phyloP scores from a whole-genome alignment of 2,113 vertebrate species.

The Periophthalmodon schlosseri region DNA sequence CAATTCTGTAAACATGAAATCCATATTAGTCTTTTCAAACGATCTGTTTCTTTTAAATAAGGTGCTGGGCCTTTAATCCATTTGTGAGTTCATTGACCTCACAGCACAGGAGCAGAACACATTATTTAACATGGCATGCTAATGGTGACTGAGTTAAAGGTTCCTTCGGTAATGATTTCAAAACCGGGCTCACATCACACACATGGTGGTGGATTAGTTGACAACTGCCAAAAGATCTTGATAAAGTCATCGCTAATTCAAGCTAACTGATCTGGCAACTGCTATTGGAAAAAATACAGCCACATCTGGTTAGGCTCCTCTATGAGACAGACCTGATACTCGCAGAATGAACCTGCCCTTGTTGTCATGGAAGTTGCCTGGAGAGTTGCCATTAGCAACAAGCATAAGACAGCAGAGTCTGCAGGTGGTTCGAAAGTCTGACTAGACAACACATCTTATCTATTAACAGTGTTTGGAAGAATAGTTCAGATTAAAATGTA shows the following conservation, averaged over 20 bases:
- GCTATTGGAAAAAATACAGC: neutral
- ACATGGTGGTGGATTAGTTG: too few relatives aligned
- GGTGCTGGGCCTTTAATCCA: neutral
- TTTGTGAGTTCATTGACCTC: too few relatives aligned
- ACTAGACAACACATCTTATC: neutral
- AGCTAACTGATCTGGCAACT: neutral
- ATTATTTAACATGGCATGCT: neutral
- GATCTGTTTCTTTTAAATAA: neutral
- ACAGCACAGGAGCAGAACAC: neutral
- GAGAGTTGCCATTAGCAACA: neutral
- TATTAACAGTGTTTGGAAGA: neutral
- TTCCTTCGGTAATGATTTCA: too few relatives aligned
- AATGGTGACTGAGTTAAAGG: neutral
- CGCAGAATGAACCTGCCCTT: neutral
- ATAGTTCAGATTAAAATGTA: too few relatives aligned
- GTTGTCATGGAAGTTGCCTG: conserved; percentile 3
- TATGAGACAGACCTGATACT: neutral
- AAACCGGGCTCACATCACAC: too few relatives aligned
- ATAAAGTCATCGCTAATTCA: neutral
- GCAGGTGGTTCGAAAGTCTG: conserved; percentile 2
- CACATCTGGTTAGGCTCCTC: neutral
- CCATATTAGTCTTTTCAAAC: neutral
- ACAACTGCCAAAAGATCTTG: too few relatives aligned
- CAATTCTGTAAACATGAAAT: neutral
- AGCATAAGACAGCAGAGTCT: neutral